These are phyloP conservation scores for Vireo griseus DNA, from an alignment of 2,797 vertebrate genomes.

Conservation along the genomic window DNA sequence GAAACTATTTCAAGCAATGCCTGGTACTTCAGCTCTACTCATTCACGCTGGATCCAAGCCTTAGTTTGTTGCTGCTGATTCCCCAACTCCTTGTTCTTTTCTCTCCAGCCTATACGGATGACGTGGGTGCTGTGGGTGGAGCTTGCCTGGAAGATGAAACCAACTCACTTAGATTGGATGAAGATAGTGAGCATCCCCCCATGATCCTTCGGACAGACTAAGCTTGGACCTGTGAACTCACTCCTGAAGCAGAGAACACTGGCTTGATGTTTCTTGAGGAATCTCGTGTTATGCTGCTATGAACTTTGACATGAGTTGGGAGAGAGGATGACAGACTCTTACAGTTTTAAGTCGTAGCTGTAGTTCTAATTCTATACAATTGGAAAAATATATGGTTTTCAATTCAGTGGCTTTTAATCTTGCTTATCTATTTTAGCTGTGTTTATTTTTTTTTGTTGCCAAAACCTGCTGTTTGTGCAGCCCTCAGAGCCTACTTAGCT, in stretches of 20 bases:
- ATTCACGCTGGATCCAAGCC: background rate
- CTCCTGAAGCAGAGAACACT: constrained; percentile 66
- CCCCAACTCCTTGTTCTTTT: background rate
- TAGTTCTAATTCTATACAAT: constrained; percentile 73
- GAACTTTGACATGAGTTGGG: constrained; percentile 79
- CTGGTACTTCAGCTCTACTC: background rate
- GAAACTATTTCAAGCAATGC: background rate
- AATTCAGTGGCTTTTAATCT: constrained; percentile 77
- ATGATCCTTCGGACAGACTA: constrained; percentile 95
- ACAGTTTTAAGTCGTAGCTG: constrained; percentile 73
- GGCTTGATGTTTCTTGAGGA: constrained; percentile 74
- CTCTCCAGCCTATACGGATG: constrained; percentile 86
- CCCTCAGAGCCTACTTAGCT: constrained; percentile 77
- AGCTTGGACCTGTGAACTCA: constrained; percentile 66
- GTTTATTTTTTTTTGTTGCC: constrained; percentile 66
- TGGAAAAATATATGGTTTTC: constrained; percentile 64
- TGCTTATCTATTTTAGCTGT: constrained; percentile 76
- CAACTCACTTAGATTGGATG: constrained; percentile 85
- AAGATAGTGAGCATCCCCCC: constrained; percentile 95
- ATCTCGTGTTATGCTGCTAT: constrained; percentile 86
- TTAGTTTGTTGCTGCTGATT: background rate
- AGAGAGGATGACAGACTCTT: constrained; percentile 78
- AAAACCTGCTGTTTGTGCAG: constrained; percentile 77
- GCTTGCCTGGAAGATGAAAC: constrained; percentile 89
- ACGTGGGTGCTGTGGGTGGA: constrained; percentile 92